A percentile compares a stretch with the other conserved stretches of the same genome.
These are phyloP conservation scores for Camponotus vicinus DNA, from an alignment of 1,140 invertebrate genomes.

Conservation along the genomic window DNA sequence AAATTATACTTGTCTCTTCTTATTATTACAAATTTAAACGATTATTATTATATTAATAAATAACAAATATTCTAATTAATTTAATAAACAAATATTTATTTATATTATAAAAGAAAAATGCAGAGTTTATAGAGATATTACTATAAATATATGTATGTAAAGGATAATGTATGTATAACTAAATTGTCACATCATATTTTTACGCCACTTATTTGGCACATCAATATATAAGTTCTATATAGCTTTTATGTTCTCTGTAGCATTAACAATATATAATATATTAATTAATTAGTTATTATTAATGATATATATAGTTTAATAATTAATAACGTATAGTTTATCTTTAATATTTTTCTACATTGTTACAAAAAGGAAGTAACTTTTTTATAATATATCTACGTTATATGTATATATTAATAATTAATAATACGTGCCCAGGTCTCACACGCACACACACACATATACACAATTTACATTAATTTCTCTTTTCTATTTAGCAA, in stretches of 20 bases:
- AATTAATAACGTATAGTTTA: conserved; percentile 14
- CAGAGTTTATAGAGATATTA: conserved; percentile 39
- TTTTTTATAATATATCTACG: conserved; percentile 33
- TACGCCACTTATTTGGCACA: not conserved
- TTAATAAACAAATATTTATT: conserved; percentile 38
- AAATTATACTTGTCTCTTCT: conserved; percentile 72
- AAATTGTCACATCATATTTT: not conserved
- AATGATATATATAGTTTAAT: not conserved
- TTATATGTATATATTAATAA: conserved; percentile 15
- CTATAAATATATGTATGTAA: not conserved
- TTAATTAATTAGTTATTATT: not conserved
- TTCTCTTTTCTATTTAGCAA: conserved; percentile 51
- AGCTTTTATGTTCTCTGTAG: not conserved
- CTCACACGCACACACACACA: not conserved
- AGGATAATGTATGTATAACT: conserved; percentile 4
- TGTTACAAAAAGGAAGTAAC: conserved; percentile 17
- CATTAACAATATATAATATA: not conserved
- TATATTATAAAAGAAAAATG: conserved; percentile 7
- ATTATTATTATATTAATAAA: conserved; percentile 10
- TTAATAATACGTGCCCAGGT: conserved; percentile 45
- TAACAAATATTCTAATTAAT: conserved; percentile 18
- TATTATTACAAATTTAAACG: conserved; percentile 39
- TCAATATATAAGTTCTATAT: not conserved
- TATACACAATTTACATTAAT: not conserved
- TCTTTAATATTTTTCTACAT: conserved; percentile 13